Evolutionary conservation across 1,140 invertebrate genomes (phyloP), one percentile per base, ranked within the genome.

Genomic region (Ceratitis capitata): DNA sequence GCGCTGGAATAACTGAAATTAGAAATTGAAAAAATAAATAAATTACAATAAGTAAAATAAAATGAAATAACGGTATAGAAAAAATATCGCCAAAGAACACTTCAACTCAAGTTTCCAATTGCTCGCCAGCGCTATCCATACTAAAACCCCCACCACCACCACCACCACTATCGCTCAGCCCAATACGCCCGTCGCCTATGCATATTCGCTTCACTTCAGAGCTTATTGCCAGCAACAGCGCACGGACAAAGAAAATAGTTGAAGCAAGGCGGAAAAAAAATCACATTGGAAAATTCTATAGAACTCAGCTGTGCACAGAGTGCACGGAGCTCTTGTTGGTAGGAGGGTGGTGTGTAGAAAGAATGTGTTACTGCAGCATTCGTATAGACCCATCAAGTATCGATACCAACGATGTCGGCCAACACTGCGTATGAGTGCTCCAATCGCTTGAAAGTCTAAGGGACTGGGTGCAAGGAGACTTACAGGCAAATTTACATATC

Each of bases 1-100:
- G 69, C 69, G 69, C 69, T 78, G n/a, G 39, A n/a, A 78, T 78
- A 78, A 78, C 69, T 78, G 69, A 78, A 78, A 78, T 78, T 78
- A 78, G 69, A 78, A 78, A 78, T 78, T 78, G 69, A 78, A 78
- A 78, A 78, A 78, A 78, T 78, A 78, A 78, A 78, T 78, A 78
- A 78, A 45, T 78, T 78, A 78, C 69, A 78, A 78, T 26, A 78
- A 78, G 39, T 78, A n/a, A 78, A 78, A 78, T 78, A 78, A 78
- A 78, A 78, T 78, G 32, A 45, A 78, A 78, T 78, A 78, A 47
- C 19, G 23, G n/a, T n/a, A 39, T 16, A 74, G 23, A 23, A 39
- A 45, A 78, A n/a, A n/a, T n/a, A 45, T 45, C n/a, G n/a, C 9
- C 23, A 78, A 78, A 78, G 69, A 78, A 78, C 69, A 39, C 69